Percentiles rank a stretch among this genome's conserved stretches.
Evolutionary conservation across 2,888 invertebrate species (phyloP).

Genomic region (Cosmia pyralina): DNA sequence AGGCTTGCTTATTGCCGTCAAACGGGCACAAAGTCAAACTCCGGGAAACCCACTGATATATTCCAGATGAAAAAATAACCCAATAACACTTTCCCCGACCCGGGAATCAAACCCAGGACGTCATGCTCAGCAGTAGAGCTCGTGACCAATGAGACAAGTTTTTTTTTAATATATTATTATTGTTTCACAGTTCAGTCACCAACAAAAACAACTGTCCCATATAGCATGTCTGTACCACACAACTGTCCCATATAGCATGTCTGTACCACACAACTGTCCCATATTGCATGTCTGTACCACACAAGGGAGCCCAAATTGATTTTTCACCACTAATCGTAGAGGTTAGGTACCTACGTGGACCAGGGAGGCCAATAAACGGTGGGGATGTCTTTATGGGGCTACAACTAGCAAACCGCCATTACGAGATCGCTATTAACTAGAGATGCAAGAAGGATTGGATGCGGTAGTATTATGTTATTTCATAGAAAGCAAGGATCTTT

Average conservation of each 20-base stretch:
- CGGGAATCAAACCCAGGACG: not conserved
- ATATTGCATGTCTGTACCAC: constrained; percentile 43
- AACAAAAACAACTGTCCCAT: constrained; percentile 44
- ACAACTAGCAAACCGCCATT: constrained; percentile 80
- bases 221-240: constrained; percentile 46
- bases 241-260: constrained; percentile 48
- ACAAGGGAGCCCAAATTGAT: constrained; percentile 62
- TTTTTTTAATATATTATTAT: not conserved
- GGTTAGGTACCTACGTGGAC: constrained; percentile 54
- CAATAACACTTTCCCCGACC: not conserved
- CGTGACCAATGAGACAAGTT: too few relatives aligned
- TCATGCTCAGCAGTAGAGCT: not conserved
- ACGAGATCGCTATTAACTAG: constrained; percentile 82
- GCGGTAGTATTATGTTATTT: constrained; percentile 55
- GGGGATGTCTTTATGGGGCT: constrained; percentile 81
- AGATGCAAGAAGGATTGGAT: constrained; percentile 68
- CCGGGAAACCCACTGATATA: too few relatives aligned
- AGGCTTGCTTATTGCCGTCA: too few relatives aligned
- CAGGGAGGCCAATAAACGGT: constrained; percentile 70
- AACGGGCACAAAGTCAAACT: too few relatives aligned
- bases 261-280: constrained; percentile 21
- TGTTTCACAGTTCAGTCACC: not conserved
- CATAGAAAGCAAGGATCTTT: too few relatives aligned
- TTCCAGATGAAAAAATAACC: too few relatives aligned
- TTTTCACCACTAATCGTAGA: constrained; percentile 63